Conservation (phyloP, 2,797 vertebrate species). For the Girardinus metallicus region DNA sequence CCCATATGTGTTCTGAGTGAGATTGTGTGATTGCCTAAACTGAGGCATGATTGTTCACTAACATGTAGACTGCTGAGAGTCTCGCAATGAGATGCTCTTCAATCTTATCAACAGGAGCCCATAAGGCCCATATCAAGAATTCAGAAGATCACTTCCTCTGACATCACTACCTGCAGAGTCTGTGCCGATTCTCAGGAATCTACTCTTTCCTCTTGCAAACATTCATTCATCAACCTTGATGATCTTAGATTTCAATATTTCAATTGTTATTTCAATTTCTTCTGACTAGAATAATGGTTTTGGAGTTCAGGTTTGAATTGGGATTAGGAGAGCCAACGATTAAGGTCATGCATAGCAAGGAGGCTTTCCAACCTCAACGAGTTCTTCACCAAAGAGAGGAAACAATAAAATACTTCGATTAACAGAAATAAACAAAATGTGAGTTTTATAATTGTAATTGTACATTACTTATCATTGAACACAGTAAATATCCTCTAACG, state of each 20-base stretch:
- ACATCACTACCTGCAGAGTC: slow-evolving; percentile 54
- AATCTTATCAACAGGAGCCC: slow-evolving; percentile 66
- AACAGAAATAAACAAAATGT: neutral
- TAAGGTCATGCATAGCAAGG: neutral
- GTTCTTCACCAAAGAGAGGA: neutral
- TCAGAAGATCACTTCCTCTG: slow-evolving; percentile 58
- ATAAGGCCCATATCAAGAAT: slow-evolving; percentile 55
- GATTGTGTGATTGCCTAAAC: slow-evolving; percentile 65
- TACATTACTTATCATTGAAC: neutral
- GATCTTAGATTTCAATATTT: neutral
- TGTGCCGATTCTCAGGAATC: slow-evolving; percentile 13
- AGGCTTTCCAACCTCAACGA: neutral
- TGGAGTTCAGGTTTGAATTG: neutral
- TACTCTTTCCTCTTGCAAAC: slow-evolving; percentile 6
- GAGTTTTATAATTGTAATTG: neutral
- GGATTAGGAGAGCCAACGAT: neutral
- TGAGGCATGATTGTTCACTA: slow-evolving; percentile 62
- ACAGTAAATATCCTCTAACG: neutral
- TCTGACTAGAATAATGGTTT: neutral
- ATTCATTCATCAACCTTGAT: neutral
- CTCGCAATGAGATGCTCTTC: slow-evolving; percentile 48
- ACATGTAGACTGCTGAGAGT: slow-evolving; percentile 47
- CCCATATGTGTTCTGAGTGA: slow-evolving; percentile 62
- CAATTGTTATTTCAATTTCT: slow-evolving; percentile 1
- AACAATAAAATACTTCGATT: neutral